These are phyloP conservation scores for Danionella cerebrum DNA, from an alignment of 2,113 vertebrate genomes.

Conservation along the genomic window DNA sequence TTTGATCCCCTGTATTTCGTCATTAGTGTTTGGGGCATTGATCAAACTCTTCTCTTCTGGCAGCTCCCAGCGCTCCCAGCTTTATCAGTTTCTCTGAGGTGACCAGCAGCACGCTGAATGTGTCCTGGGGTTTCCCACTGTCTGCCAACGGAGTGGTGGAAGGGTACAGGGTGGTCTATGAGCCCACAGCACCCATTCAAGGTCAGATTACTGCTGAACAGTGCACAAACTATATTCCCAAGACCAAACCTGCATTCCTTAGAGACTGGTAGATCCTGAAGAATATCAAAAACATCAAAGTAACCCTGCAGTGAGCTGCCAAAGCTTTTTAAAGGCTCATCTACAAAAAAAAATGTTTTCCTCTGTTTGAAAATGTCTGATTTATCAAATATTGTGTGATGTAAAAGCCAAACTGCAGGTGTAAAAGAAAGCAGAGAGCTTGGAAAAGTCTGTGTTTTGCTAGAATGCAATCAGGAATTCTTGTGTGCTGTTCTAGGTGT, in stretches of 20 bases:
- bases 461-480: not conserved
- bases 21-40: not conserved
- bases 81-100: slow-evolving; percentile 86
- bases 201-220: slow-evolving; percentile 57
- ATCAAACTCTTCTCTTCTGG: not conserved
- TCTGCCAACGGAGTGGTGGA: slow-evolving; percentile 85
- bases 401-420: too few relatives aligned
- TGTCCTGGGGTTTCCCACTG: slow-evolving; percentile 82
- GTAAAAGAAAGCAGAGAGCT: too few relatives aligned
- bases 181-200: slow-evolving; percentile 79
- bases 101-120: slow-evolving; percentile 81
- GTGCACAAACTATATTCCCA: too few relatives aligned
- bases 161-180: slow-evolving; percentile 88
- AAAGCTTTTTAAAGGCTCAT: too few relatives aligned
- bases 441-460: too few relatives aligned
- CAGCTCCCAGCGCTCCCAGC: slow-evolving; percentile 83
- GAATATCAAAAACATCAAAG: too few relatives aligned
- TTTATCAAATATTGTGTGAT: too few relatives aligned
- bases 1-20: slow-evolving; percentile 2
- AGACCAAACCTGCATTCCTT: too few relatives aligned
- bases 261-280: too few relatives aligned
- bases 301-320: too few relatives aligned
- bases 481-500: slow-evolving; percentile 65
- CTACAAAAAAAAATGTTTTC: too few relatives aligned
- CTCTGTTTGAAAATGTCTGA: too few relatives aligned